Conservation (phyloP, 1,140 invertebrate genomes). For the Pararge aegeria region DNA sequence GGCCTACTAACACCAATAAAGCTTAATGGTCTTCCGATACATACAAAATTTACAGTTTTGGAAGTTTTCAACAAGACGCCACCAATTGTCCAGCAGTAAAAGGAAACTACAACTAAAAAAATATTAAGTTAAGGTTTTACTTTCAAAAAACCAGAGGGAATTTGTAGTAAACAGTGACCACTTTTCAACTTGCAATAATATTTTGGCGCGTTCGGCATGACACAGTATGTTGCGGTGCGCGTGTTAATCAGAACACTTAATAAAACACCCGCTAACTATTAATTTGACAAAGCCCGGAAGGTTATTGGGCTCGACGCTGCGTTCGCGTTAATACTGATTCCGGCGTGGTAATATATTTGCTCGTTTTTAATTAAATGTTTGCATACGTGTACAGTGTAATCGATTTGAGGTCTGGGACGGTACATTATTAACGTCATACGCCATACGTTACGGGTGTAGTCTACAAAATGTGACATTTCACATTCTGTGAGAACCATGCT, state of each 20-base stretch:
- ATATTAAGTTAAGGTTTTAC: no score
- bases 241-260: conserved; percentile 26
- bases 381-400: neutral
- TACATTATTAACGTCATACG: neutral
- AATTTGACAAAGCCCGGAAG: conserved; percentile 28
- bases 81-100: no score
- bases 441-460: neutral
- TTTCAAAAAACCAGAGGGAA: neutral
- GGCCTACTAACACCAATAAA: no score
- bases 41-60: no score
- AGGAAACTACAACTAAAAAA: no score
- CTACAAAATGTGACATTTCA: no score
- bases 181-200: conserved; percentile 4
- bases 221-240: conserved; percentile 15
- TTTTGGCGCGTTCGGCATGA: neutral
- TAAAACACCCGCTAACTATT: conserved; percentile 35
- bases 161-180: no score
- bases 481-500: no score
- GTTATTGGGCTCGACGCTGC: conserved; percentile 26
- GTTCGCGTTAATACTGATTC: conserved; percentile 18
- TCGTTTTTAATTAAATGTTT: conserved; percentile 6
- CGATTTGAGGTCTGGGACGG: neutral
- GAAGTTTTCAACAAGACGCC: no score
- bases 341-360: conserved; percentile 6
- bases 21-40: no score